phyloP scores from a whole-genome alignment of 2,888 invertebrate genomes.

The Epicampocera succincta region DNA sequence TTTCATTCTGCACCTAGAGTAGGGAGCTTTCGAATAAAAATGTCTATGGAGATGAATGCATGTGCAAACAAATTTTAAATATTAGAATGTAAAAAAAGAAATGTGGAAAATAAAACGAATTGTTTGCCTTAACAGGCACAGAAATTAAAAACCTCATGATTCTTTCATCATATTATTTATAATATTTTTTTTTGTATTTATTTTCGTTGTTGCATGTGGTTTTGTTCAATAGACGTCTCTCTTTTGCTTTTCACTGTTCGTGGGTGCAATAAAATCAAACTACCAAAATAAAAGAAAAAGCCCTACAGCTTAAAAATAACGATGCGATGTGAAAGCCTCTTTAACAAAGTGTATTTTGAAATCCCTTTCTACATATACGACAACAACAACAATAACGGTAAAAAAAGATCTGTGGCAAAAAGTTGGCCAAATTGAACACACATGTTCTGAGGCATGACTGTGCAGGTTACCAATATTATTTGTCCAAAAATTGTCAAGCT shows the following conservation, averaged over 20 bases:
- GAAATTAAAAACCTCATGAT: constrained; percentile 55
- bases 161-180: constrained; percentile 12
- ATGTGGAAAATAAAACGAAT: too few relatives aligned
- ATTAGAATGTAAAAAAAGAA: constrained; percentile 25
- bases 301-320: constrained; percentile 57
- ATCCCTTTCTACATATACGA: background rate
- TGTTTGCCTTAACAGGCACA: constrained; percentile 51
- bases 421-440: constrained; percentile 21
- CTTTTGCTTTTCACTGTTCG: constrained; percentile 14
- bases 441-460: constrained; percentile 1
- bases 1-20: background rate
- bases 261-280: constrained; percentile 18
- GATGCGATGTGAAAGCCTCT: constrained; percentile 51
- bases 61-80: background rate
- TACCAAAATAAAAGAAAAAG: constrained; percentile 32
- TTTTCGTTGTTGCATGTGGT: constrained; percentile 15
- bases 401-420: background rate
- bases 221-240: constrained; percentile 20
- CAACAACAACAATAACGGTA: background rate
- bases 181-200: background rate
- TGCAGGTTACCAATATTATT: constrained; percentile 42
- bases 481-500: constrained; percentile 55
- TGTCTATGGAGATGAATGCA: background rate
- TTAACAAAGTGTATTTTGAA: constrained; percentile 29
- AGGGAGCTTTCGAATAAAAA: background rate